These are phyloP conservation scores for Malurus melanocephalus DNA, from an alignment of 2,113 vertebrate species.

Conservation along the genomic window DNA sequence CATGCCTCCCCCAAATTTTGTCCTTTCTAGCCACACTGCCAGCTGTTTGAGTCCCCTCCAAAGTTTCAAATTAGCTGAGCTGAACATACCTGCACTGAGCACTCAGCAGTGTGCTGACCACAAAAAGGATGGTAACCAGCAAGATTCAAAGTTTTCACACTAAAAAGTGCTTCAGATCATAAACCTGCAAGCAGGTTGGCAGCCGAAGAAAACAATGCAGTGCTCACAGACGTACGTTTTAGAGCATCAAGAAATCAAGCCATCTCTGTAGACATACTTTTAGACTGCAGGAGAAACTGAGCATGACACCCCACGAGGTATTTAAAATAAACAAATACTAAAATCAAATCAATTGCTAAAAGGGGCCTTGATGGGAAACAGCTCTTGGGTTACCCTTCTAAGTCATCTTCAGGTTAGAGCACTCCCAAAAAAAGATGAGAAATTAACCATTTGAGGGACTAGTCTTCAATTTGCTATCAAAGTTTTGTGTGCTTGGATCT, in stretches of 20 bases:
- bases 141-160: neutral
- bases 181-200: neutral
- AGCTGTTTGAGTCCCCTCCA: neutral
- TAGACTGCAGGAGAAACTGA: neutral
- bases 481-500: neutral
- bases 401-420: neutral
- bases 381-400: neutral
- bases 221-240: neutral
- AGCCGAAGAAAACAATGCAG: neutral
- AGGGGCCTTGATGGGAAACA: neutral
- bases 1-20: neutral
- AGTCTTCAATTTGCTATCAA: neutral
- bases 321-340: neutral
- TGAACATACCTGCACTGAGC: neutral
- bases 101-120: neutral
- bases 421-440: neutral
- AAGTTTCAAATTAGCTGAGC: neutral
- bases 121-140: neutral
- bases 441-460: neutral
- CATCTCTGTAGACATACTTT: neutral
- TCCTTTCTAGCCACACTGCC: neutral
- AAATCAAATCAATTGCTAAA: neutral
- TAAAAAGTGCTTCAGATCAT: neutral
- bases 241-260: neutral
- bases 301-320: neutral